Evolutionary conservation across 2,113 vertebrate genomes (phyloP).

Genomic region (Pseudonaja textilis): DNA sequence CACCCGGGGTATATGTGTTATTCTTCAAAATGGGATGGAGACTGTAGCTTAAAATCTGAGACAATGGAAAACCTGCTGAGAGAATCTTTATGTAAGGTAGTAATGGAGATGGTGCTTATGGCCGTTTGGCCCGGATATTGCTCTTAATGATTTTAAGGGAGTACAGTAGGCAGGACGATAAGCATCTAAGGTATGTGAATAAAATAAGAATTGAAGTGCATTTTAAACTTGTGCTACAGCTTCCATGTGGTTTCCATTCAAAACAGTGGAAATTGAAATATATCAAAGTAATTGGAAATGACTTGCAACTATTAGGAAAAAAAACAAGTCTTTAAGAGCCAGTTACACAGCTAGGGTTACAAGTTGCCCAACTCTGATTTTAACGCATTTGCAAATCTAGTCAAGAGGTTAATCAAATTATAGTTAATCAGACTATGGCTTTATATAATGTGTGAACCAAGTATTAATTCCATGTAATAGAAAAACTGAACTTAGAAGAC

Average conservation of each 20-base stretch:
- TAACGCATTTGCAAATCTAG: not conserved
- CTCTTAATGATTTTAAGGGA: not conserved
- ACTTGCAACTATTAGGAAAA: not conserved
- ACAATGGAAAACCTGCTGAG: not conserved
- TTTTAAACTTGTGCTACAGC: not conserved
- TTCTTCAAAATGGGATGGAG: not conserved
- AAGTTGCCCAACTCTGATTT: not conserved
- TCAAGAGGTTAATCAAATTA: not conserved
- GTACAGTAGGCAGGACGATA: not conserved
- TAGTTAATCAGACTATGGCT: not conserved
- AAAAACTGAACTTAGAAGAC: too few relatives aligned
- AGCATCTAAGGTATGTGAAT: not conserved
- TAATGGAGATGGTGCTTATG: not conserved
- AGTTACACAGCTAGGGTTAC: not conserved
- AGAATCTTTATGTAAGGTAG: not conserved
- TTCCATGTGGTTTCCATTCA: not conserved
- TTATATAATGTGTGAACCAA: not conserved
- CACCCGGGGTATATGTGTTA: not conserved
- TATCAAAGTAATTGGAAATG: not conserved
- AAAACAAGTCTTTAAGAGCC: not conserved
- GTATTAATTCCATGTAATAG: not conserved
- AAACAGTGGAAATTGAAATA: not conserved
- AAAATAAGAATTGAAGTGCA: not conserved
- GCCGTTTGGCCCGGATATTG: not conserved
- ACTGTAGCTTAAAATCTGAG: not conserved